Conservation (phyloP, 2,888 invertebrate genomes). For the Adelognathus sp. region DNA sequence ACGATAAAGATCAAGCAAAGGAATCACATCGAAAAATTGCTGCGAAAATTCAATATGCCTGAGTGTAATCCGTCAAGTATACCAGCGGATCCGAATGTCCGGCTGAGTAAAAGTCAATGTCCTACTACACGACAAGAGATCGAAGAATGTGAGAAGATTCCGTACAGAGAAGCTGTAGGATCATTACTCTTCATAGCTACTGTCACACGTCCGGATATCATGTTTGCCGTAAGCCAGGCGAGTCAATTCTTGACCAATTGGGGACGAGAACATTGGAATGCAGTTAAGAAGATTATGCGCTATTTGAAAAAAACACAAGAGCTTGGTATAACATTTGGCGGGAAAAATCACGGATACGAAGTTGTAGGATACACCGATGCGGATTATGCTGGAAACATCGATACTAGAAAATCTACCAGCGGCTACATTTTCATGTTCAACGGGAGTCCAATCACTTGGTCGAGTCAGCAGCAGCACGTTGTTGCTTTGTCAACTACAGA, state of each 20-base stretch:
- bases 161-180: slow-evolving; percentile 52
- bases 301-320: slow-evolving; percentile 23
- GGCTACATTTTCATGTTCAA: slow-evolving; percentile 8
- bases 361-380: slow-evolving; percentile 7
- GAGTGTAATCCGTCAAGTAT: slow-evolving; percentile 14
- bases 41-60: slow-evolving; percentile 51
- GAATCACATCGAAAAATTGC: too few relatives aligned
- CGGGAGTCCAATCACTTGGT: slow-evolving; percentile 4
- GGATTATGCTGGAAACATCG: slow-evolving; percentile 12
- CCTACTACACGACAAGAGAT: not conserved
- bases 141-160: not conserved
- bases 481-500: not conserved
- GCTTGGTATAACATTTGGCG: not conserved
- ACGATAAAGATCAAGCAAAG: slow-evolving; percentile 12
- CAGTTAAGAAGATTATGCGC: slow-evolving; percentile 15
- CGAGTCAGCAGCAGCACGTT: not conserved
- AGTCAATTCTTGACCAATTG: slow-evolving; percentile 46
- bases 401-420: slow-evolving; percentile 2
- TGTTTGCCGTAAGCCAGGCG: slow-evolving; percentile 50
- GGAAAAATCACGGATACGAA: not conserved
- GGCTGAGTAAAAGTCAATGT: slow-evolving; percentile 21
- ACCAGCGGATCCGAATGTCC: slow-evolving; percentile 5
- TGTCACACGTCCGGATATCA: slow-evolving; percentile 56
- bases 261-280: slow-evolving; percentile 49
- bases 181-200: slow-evolving; percentile 51